Base-by-base conservation (phyloP, 37 sponge, comb jelly and placozoan species). In the Ianthella basta region DNA sequence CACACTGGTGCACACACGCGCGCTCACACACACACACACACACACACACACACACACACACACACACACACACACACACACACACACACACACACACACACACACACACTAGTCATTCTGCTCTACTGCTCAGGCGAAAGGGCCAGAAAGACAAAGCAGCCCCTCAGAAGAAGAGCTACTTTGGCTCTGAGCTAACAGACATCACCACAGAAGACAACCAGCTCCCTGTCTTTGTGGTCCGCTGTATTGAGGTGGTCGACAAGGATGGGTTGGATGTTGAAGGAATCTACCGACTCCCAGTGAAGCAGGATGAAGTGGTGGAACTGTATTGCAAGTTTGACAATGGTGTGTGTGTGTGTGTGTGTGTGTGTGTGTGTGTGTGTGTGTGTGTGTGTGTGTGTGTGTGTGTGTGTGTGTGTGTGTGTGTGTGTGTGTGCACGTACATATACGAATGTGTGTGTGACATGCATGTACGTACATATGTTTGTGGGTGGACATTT, bases 201-300 rank as follows among this genome's bases (percentile, higher is more conserved):
- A 82, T 88, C n/a, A 87, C 83, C 6, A 80, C 37, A 0, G 74
- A 72, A 12, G 87, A 86, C 41, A 82, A 86, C 21, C 78, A 15
- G 2, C 80, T 92, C 25, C 92, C 92, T 15, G 29, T 56, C 65
- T 86, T 92, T 79, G 84, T 92, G 44, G 60, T 35, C 40, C 25
- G 73, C 85, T 87, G 91, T 84, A 56, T 36, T 44, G 53, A 75
- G 38, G 1, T 75, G 30, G 38, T 86, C 6, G 81, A 68, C 50
- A 54, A 33, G 34, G 36, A 41, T 34, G 85, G 85, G 25, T n/a
- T 94, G 55, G 78, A 39, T 23, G 33, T 54, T 21, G 92, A 88
- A 57, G 95, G 95, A 0, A 74, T 94, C 15, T 94, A 94, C 38
- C 80, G 95, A 30, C 69, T 94, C 50, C 89, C 95, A 0, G 95